A percentile compares a stretch with the other conserved stretches of the same genome.
Evolutionary conservation across 92 coral and sea anemone genomes (phyloP).

Genomic region (Metridium senile): DNA sequence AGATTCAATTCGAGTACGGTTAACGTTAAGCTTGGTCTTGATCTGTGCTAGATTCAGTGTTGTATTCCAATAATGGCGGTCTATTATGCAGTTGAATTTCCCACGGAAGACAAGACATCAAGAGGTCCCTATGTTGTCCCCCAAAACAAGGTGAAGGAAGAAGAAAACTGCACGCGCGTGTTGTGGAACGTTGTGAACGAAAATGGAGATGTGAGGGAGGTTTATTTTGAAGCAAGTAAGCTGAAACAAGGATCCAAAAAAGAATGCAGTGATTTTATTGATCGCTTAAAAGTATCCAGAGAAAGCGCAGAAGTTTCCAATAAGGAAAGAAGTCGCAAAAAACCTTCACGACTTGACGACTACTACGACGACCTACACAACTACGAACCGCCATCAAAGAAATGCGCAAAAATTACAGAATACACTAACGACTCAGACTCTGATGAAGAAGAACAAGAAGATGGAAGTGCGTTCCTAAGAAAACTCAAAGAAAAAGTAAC

Average conservation of each 20-base stretch:
- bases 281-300: slow-evolving; percentile 41
- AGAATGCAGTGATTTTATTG: too few relatives aligned
- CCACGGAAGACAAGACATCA: slow-evolving; percentile 36
- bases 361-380: slow-evolving; percentile 14
- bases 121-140: slow-evolving; percentile 44
- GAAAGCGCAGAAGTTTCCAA: slow-evolving; percentile 39
- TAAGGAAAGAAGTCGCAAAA: slow-evolving; percentile 31
- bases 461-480: background rate
- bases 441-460: slow-evolving; percentile 15
- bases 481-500: slow-evolving; percentile 29
- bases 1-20: too few relatives aligned
- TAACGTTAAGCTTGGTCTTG: too few relatives aligned
- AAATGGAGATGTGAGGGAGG: too few relatives aligned
- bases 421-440: background rate
- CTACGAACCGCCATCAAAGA: slow-evolving; percentile 18
- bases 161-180: slow-evolving; percentile 23
- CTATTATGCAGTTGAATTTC: slow-evolving; percentile 22
- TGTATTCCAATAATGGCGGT: slow-evolving; percentile 7
- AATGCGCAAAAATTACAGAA: background rate
- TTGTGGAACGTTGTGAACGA: too few relatives aligned
- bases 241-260: slow-evolving; percentile 45
- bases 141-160: slow-evolving; percentile 39
- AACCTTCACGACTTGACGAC: slow-evolving; percentile 29
- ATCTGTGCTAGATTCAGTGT: too few relatives aligned
- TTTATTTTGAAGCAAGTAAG: too few relatives aligned